phyloP scores from a whole-genome alignment of 2,797 vertebrate species.

The Pogoniulus pusillus region DNA sequence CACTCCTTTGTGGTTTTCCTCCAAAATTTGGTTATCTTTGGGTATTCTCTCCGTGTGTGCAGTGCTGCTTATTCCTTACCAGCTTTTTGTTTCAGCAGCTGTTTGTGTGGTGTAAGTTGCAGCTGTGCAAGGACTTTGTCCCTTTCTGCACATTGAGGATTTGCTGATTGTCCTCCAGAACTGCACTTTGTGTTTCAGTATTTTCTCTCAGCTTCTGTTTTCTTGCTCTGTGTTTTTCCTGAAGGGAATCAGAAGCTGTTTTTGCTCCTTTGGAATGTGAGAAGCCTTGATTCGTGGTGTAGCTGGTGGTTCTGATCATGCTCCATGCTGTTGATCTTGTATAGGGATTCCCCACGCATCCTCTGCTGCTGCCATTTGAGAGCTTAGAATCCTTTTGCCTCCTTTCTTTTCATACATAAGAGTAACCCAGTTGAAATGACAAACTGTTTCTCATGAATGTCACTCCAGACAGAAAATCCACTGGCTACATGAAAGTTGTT shows the following conservation, averaged over 20 bases:
- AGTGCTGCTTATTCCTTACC: neutral
- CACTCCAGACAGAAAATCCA: neutral
- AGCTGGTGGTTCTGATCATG: neutral
- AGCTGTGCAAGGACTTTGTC: neutral
- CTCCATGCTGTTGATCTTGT: neutral
- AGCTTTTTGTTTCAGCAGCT: neutral
- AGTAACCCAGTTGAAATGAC: neutral
- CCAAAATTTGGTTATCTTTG: conserved; percentile 22
- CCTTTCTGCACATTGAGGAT: neutral
- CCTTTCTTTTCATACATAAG: neutral
- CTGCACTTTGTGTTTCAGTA: neutral
- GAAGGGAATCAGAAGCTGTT: neutral
- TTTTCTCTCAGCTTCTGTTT: neutral
- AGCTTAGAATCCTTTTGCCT: neutral
- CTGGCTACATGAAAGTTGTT: neutral
- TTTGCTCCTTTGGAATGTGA: neutral
- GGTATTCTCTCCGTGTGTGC: neutral
- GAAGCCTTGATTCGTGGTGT: neutral
- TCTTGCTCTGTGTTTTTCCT: neutral
- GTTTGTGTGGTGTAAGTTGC: neutral
- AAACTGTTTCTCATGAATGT: neutral
- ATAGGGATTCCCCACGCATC: neutral
- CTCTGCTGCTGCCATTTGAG: neutral
- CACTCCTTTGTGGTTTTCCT: conserved; percentile 24
- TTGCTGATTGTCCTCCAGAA: neutral